Conservation (phyloP, 2,113 vertebrate genomes). For the Centrocercus urophasianus region DNA sequence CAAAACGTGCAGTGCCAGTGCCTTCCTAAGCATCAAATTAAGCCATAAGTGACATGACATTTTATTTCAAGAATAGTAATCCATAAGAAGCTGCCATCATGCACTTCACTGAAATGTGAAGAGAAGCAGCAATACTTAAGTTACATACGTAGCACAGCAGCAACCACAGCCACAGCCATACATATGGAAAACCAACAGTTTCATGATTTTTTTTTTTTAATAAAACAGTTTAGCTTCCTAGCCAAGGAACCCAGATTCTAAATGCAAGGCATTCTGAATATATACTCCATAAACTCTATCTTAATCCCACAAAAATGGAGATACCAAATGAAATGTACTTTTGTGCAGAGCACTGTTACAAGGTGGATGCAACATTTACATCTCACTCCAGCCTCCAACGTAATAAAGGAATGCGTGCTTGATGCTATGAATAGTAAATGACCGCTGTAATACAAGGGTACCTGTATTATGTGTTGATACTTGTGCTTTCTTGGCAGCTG, state of each 20-base stretch:
- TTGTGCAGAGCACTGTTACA: not conserved
- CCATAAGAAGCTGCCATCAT: constrained; percentile 57
- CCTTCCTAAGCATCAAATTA: constrained; percentile 17
- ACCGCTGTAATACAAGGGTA: not conserved
- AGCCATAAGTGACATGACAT: constrained; percentile 37
- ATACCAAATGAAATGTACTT: not conserved
- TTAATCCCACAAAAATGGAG: not conserved
- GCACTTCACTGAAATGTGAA: constrained; percentile 62
- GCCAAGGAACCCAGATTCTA: constrained; percentile 19
- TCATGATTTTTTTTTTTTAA: not conserved
- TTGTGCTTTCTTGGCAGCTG: not conserved
- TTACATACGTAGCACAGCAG: not conserved
- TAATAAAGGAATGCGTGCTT: not conserved
- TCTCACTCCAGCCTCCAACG: not conserved
- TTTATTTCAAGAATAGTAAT: constrained; percentile 56
- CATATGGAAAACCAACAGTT: not conserved
- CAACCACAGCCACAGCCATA: not conserved
- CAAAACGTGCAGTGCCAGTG: constrained; percentile 23
- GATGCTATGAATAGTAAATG: not conserved
- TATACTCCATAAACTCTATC: not conserved
- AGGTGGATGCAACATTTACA: not conserved
- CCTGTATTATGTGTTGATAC: not conserved
- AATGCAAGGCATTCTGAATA: constrained; percentile 53
- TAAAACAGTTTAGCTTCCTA: not conserved
- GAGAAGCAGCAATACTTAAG: constrained; percentile 46